These are phyloP conservation scores for Heliconius hortense DNA, from an alignment of 2,888 invertebrate species.

Conservation along the genomic window DNA sequence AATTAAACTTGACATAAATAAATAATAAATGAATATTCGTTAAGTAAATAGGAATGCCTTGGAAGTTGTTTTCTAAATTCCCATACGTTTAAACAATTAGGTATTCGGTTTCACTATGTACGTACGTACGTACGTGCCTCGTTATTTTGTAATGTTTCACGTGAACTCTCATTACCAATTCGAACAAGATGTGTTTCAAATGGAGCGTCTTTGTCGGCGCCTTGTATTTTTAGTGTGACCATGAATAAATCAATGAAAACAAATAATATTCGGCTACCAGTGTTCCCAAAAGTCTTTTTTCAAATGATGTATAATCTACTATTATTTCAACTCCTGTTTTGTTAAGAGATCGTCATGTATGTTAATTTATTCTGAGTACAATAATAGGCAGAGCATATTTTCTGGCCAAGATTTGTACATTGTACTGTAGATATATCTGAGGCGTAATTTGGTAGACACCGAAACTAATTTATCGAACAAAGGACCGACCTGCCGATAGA, in stretches of 20 bases:
- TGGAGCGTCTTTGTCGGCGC: slow-evolving; percentile 73
- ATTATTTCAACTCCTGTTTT: slow-evolving; percentile 75
- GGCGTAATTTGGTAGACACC: slow-evolving; percentile 84
- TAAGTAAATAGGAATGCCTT: slow-evolving; percentile 38
- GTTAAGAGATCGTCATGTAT: slow-evolving; percentile 67
- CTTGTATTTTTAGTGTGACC: slow-evolving; percentile 72
- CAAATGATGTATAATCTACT: slow-evolving; percentile 68
- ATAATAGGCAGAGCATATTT: slow-evolving; percentile 81
- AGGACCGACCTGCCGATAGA: slow-evolving; percentile 79
- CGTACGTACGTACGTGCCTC: slow-evolving; percentile 66
- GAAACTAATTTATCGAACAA: slow-evolving; percentile 83
- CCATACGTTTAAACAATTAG: slow-evolving; percentile 53
- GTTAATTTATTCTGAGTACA: slow-evolving; percentile 72
- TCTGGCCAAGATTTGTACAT: slow-evolving; percentile 69
- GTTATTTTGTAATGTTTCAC: slow-evolving; percentile 69
- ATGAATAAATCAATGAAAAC: slow-evolving; percentile 82
- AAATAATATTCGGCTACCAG: slow-evolving; percentile 80
- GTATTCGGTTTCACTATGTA: slow-evolving; percentile 65
- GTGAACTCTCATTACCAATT: slow-evolving; percentile 75
- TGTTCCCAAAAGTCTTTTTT: slow-evolving; percentile 71
- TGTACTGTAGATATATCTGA: slow-evolving; percentile 76
- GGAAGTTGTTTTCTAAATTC: slow-evolving; percentile 48
- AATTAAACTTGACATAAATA: slow-evolving; percentile 32
- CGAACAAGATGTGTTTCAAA: slow-evolving; percentile 68
- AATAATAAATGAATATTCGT: background rate